These are phyloP conservation scores for Neotoma lepida DNA, from an alignment of 2,113 vertebrate species.

Conservation along the genomic window DNA sequence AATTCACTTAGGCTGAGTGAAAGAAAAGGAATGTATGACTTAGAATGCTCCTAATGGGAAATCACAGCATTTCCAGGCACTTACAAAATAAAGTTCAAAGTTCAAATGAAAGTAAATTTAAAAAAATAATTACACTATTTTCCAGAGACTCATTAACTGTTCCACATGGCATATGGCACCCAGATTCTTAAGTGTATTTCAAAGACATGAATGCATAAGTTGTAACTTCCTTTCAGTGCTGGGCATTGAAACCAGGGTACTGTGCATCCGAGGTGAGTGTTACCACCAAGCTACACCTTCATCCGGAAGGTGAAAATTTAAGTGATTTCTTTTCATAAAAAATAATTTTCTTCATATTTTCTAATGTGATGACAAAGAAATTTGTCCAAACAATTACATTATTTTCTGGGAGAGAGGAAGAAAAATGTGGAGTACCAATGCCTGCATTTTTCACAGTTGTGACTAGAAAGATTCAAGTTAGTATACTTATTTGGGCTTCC, in stretches of 20 bases:
- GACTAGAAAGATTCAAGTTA: neutral
- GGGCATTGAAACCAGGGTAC: neutral
- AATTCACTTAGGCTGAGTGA: conserved; percentile 13
- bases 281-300: neutral
- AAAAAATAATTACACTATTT: neutral
- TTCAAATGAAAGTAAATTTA: neutral
- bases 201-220: conserved; percentile 42
- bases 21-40: neutral
- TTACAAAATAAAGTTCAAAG: neutral
- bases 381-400: neutral
- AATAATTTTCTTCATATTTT: neutral
- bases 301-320: neutral
- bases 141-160: conserved; percentile 29
- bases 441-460: neutral
- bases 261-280: neutral
- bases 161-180: neutral
- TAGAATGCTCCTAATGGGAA: neutral
- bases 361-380: neutral
- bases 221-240: neutral
- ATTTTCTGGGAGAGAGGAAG: conserved; percentile 38
- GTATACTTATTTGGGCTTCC: neutral
- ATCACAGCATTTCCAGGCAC: neutral
- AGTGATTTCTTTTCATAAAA: conserved; percentile 6
- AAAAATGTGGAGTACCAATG: neutral
- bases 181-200: neutral